phyloP scores from a whole-genome alignment of 1,140 invertebrate genomes.

The Drosophila virilis region DNA sequence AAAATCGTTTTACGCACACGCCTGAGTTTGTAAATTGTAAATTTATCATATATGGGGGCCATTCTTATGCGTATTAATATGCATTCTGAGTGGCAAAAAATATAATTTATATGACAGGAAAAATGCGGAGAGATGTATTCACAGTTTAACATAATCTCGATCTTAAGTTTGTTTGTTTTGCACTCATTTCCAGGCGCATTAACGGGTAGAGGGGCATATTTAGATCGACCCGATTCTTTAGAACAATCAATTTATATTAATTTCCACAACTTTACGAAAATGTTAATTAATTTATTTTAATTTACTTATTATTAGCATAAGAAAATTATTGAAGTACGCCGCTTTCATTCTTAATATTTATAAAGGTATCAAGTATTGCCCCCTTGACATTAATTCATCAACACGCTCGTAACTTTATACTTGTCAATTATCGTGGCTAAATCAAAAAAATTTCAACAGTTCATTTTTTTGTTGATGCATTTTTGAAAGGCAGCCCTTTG shows the following conservation, averaged over 20 bases:
- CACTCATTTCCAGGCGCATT: too few species aligned
- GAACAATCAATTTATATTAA: too few species aligned
- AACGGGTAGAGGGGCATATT: too few species aligned
- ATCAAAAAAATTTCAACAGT: slow-evolving; percentile 24
- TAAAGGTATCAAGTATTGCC: background rate
- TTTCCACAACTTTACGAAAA: too few species aligned
- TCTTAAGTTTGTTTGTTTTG: too few species aligned
- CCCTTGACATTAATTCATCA: slow-evolving; percentile 20
- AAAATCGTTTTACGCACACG: slow-evolving; percentile 5
- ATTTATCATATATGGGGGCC: slow-evolving; percentile 17
- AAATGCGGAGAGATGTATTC: background rate
- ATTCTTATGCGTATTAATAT: slow-evolving; percentile 11
- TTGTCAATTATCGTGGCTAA: slow-evolving; percentile 41
- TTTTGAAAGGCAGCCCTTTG: slow-evolving; percentile 43
- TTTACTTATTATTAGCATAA: too few species aligned
- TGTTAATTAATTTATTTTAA: too few species aligned
- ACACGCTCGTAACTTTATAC: slow-evolving; percentile 40
- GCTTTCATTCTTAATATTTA: background rate
- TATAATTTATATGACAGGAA: too few species aligned
- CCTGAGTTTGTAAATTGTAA: slow-evolving; percentile 22
- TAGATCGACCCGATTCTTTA: too few species aligned
- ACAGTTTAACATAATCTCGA: background rate
- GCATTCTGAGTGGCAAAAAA: background rate
- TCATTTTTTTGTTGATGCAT: slow-evolving; percentile 38
- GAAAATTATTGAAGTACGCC: too few species aligned